phyloP scores from a whole-genome alignment of 1,140 invertebrate species.

The Drosophila gunungcola region DNA sequence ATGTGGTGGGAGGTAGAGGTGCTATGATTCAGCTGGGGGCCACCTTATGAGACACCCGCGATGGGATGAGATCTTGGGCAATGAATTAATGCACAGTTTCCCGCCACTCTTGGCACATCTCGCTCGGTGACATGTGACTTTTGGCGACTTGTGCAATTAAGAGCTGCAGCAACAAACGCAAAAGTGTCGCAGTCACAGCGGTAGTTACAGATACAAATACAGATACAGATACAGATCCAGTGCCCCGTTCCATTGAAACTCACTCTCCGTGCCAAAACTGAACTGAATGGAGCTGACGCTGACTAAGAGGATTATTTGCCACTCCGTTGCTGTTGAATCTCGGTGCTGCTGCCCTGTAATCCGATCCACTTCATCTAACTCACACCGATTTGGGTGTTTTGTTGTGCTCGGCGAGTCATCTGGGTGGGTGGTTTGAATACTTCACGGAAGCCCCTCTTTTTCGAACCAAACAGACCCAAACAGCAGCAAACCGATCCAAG shows the following conservation, averaged over 20 bases:
- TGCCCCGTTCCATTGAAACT: constrained; percentile 20
- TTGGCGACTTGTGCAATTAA: constrained; percentile 53
- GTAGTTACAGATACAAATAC: constrained; percentile 24
- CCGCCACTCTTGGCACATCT: constrained; percentile 25
- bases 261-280: constrained; percentile 15
- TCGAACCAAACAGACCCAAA: constrained; percentile 18
- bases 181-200: constrained; percentile 22
- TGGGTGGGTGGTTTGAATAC: constrained; percentile 42
- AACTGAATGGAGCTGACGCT: constrained; percentile 25
- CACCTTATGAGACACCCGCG: constrained; percentile 26
- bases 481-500: constrained; percentile 20
- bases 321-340: constrained; percentile 43
- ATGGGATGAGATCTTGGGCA: constrained; percentile 30
- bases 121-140: constrained; percentile 45
- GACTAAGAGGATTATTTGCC: constrained; percentile 53
- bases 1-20: background rate
- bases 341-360: constrained; percentile 26
- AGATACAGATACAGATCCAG: constrained; percentile 27
- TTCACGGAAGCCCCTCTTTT: constrained; percentile 42
- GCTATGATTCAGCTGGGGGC: constrained; percentile 30
- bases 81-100: constrained; percentile 25
- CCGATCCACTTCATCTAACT: constrained; percentile 54
- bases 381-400: constrained; percentile 47
- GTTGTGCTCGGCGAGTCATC: constrained; percentile 43
- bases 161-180: constrained; percentile 31